A percentile compares a stretch with the other conserved stretches of the same genome.
Evolutionary conservation across 2,113 vertebrate genomes (phyloP).

Genomic region (Eleginops maclovinus): DNA sequence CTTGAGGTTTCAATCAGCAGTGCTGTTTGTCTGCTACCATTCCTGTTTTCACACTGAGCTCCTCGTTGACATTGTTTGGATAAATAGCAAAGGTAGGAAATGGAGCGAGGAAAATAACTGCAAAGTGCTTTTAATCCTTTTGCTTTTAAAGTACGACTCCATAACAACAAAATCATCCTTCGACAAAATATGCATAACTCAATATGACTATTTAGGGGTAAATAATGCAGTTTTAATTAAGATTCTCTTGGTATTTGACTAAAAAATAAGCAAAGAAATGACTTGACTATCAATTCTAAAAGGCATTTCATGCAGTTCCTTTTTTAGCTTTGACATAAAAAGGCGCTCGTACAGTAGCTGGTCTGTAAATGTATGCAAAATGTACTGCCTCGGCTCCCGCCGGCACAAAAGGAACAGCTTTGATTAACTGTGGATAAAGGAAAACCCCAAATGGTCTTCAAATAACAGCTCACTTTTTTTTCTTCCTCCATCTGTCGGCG

Average conservation of each 20-base stretch:
- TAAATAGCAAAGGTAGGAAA: conserved; percentile 38
- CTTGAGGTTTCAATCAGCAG: conserved; percentile 84
- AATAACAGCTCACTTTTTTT: conserved; percentile 59
- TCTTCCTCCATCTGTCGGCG: conserved; percentile 51
- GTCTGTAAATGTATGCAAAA: conserved; percentile 51
- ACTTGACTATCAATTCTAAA: background rate
- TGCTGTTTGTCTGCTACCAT: conserved; percentile 64
- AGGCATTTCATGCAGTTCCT: conserved; percentile 21
- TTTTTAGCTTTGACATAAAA: background rate
- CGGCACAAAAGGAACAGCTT: conserved; percentile 30
- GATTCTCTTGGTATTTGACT: background rate
- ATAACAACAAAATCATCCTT: background rate
- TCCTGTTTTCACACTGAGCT: conserved; percentile 46
- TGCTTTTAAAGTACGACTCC: background rate
- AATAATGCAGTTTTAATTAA: conserved; percentile 11
- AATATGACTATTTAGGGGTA: background rate
- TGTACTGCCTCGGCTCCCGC: conserved; percentile 9
- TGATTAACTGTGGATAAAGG: conserved; percentile 79
- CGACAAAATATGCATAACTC: conserved; percentile 9
- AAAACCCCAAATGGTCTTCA: conserved; percentile 71
- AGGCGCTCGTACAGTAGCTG: conserved; percentile 21
- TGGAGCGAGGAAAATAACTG: background rate
- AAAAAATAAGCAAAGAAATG: background rate
- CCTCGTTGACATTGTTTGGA: conserved; percentile 50
- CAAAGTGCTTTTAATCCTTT: conserved; percentile 18